Evolutionary conservation across 2,113 vertebrate species (phyloP).

Genomic region (Hippocampus guttulatus): DNA sequence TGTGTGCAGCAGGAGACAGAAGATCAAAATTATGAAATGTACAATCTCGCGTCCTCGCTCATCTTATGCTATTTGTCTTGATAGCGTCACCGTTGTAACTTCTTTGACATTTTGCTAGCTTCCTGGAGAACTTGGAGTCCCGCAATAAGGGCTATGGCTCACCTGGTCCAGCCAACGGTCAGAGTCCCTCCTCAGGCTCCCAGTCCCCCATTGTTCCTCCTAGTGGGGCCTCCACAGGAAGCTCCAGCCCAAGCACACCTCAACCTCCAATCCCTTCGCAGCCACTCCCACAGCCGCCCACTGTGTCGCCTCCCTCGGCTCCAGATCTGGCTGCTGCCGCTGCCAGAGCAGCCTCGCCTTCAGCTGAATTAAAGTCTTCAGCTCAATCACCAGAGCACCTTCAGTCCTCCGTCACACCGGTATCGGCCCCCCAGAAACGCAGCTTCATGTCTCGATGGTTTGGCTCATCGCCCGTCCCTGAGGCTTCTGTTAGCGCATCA

Average conservation of each 20-base stretch:
- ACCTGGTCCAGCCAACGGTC: constrained; percentile 79
- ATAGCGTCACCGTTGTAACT: background rate
- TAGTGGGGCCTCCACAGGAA: constrained; percentile 78
- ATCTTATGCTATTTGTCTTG: background rate
- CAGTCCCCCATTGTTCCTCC: constrained; percentile 86
- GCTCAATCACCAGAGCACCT: constrained; percentile 56
- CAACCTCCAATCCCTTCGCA: constrained; percentile 65
- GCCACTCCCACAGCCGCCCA: constrained; percentile 41
- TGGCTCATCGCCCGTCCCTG: constrained; percentile 64
- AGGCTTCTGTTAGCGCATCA: constrained; percentile 60
- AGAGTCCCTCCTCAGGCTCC: constrained; percentile 88
- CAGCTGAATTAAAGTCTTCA: constrained; percentile 33
- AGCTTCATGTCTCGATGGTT: constrained; percentile 90
- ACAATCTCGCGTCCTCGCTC: constrained; percentile 13
- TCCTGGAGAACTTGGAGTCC: constrained; percentile 89
- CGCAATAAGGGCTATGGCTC: constrained; percentile 78
- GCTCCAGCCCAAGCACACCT: constrained; percentile 87
- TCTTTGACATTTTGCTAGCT: constrained; percentile 67
- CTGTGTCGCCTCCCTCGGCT: constrained; percentile 44
- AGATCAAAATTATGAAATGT: constrained; percentile 98
- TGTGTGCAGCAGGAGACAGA: constrained; percentile 94
- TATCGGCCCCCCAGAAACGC: constrained; percentile 66
- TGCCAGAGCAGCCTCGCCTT: constrained; percentile 36
- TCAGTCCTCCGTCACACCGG: constrained; percentile 18
- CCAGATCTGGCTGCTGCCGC: background rate